Conservation (phyloP, 2,888 invertebrate genomes). For the Meghimatium bilineatum region DNA sequence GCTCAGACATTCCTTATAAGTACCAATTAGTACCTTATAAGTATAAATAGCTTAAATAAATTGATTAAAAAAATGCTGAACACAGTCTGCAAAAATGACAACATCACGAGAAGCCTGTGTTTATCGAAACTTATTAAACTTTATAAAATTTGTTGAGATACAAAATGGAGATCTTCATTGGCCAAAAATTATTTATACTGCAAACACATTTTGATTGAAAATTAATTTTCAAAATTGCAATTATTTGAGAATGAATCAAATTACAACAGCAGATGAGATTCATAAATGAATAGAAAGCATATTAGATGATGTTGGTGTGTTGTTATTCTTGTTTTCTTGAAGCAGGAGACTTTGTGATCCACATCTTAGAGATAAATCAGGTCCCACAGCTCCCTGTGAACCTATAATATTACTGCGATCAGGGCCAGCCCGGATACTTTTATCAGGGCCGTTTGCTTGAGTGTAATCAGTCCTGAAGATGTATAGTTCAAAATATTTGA, state of each 20-base stretch:
- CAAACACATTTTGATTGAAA: too few species aligned
- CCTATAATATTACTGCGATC: conserved; percentile 21
- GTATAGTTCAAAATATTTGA: background rate
- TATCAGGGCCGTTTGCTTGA: conserved; percentile 42
- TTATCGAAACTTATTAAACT: too few species aligned
- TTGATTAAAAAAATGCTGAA: too few species aligned
- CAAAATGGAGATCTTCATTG: too few species aligned
- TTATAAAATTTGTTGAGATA: too few species aligned
- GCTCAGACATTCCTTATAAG: too few species aligned
- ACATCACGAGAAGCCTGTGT: too few species aligned
- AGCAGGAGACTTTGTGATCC: conserved; percentile 39
- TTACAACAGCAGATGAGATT: background rate
- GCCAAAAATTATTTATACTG: too few species aligned
- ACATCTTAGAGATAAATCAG: conserved; percentile 35
- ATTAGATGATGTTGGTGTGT: background rate
- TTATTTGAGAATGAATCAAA: background rate
- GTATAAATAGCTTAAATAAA: too few species aligned
- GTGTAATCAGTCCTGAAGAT: conserved; percentile 43
- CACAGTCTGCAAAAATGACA: too few species aligned
- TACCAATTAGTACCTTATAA: too few species aligned
- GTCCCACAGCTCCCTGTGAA: conserved; percentile 29
- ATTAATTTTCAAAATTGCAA: too few species aligned
- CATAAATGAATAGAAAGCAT: background rate
- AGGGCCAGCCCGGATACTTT: conserved; percentile 25
- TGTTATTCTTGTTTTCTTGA: conserved; percentile 3